These are phyloP conservation scores for Trididemnum nubilum DNA, from an alignment of 23 tunicate species.

Conservation along the genomic window DNA sequence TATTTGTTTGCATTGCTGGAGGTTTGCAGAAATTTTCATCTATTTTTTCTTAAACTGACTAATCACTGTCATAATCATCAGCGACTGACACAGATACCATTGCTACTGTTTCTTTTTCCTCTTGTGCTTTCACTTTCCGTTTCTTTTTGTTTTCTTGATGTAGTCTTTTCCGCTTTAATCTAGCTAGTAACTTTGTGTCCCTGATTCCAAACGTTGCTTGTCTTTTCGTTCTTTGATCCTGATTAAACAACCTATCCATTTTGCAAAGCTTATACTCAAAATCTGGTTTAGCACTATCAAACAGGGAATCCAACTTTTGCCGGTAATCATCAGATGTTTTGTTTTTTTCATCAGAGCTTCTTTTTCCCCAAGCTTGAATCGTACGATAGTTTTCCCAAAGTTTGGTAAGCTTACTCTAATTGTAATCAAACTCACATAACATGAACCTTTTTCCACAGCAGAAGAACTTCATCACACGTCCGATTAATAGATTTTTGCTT, in stretches of 20 bases:
- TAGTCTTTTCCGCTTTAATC: background rate
- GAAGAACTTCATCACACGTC: background rate
- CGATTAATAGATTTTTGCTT: conserved; percentile 16
- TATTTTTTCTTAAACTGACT: background rate
- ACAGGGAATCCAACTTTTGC: background rate
- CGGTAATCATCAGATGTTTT: background rate
- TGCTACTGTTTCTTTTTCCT: conserved; percentile 7
- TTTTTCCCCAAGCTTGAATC: conserved; percentile 17
- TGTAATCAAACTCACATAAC: background rate
- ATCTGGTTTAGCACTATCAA: conserved; percentile 6
- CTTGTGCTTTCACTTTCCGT: background rate
- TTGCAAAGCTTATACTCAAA: background rate
- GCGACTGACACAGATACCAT: background rate
- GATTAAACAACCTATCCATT: background rate
- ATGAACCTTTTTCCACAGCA: conserved; percentile 12
- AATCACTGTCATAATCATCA: conserved; percentile 1
- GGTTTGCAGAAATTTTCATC: conserved; percentile 17
- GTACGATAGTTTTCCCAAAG: conserved; percentile 6
- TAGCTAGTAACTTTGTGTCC: conserved; percentile 4
- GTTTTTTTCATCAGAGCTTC: background rate
- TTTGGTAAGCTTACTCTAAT: background rate
- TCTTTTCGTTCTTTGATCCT: background rate
- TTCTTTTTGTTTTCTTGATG: background rate
- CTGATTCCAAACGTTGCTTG: conserved; percentile 1
- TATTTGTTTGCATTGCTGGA: background rate